Percentiles rank a stretch among this genome's conserved stretches.
Evolutionary conservation across 2,113 vertebrate genomes (phyloP).

Genomic region (Colistium nudipinnis): DNA sequence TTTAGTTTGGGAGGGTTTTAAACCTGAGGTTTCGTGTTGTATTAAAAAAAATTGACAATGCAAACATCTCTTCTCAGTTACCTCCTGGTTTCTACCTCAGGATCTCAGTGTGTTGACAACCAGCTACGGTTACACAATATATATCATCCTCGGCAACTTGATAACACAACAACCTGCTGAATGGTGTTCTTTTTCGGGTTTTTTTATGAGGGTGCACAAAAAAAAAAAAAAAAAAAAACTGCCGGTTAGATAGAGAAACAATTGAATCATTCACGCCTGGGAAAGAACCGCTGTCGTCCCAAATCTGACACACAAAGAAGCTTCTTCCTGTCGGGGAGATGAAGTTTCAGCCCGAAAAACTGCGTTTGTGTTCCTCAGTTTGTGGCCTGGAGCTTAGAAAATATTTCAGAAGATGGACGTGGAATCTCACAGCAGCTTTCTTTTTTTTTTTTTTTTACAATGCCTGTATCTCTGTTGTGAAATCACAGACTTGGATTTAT

Average conservation of each 20-base stretch:
- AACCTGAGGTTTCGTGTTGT: too few species aligned
- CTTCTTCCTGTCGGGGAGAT: neutral
- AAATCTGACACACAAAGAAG: conserved; percentile 3
- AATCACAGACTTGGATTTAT: neutral
- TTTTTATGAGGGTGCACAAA: conserved; percentile 2
- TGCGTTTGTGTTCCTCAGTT: conserved; percentile 7
- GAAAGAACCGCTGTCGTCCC: conserved; percentile 10
- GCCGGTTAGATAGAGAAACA: conserved; percentile 29
- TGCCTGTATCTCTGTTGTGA: neutral
- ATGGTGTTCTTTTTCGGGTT: conserved; percentile 26
- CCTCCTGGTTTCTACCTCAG: conserved; percentile 61
- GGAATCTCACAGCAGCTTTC: neutral
- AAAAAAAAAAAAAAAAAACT: neutral
- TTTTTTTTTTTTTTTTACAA: neutral
- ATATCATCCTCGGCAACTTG: conserved; percentile 44
- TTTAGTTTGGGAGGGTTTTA: too few species aligned
- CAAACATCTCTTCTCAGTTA: conserved; percentile 38
- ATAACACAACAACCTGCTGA: conserved; percentile 52
- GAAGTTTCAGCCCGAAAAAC: conserved; percentile 25
- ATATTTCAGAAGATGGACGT: neutral
- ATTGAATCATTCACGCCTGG: conserved; percentile 28
- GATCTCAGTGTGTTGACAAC: conserved; percentile 55
- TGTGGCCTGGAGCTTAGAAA: too few species aligned
- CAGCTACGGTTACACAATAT: conserved; percentile 55
- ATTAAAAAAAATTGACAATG: too few species aligned